phyloP scores from a whole-genome alignment of 2,113 vertebrate species.

The Pogona vitticeps region DNA sequence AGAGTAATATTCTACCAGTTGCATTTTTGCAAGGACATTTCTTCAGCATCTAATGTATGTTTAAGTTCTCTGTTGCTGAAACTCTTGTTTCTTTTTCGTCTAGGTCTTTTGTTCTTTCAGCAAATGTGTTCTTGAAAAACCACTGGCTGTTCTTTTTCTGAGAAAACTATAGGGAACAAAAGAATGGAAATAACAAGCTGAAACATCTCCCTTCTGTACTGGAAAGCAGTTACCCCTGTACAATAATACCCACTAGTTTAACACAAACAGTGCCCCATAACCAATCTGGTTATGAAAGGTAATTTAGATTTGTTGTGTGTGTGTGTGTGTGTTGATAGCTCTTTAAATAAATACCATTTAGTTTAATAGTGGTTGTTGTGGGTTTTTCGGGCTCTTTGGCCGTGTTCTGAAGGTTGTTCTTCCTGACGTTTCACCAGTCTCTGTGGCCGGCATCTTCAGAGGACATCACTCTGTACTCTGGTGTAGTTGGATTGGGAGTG shows the following conservation, averaged over 20 bases:
- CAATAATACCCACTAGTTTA: background rate
- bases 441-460: no score
- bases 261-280: background rate
- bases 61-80: background rate
- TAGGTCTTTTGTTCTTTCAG: constrained; percentile 3
- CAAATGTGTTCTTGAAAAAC: constrained; percentile 16
- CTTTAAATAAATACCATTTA: background rate
- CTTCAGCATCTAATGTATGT: background rate
- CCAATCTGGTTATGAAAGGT: background rate
- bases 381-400: no score
- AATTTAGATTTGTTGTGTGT: background rate
- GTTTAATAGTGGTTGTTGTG: background rate
- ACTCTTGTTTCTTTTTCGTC: constrained; percentile 1
- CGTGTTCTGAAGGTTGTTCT: no score
- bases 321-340: no score
- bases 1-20: background rate
- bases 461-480: no score
- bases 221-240: background rate
- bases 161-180: background rate
- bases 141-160: background rate
- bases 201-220: background rate
- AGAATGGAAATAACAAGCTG: background rate
- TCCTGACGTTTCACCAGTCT: no score
- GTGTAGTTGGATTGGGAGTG: no score
- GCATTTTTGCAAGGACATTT: background rate